Evolutionary conservation across 2,888 invertebrate species (phyloP), one percentile per base, ranked within the genome.

Genomic region (Hirtodrosophila alboralis): DNA sequence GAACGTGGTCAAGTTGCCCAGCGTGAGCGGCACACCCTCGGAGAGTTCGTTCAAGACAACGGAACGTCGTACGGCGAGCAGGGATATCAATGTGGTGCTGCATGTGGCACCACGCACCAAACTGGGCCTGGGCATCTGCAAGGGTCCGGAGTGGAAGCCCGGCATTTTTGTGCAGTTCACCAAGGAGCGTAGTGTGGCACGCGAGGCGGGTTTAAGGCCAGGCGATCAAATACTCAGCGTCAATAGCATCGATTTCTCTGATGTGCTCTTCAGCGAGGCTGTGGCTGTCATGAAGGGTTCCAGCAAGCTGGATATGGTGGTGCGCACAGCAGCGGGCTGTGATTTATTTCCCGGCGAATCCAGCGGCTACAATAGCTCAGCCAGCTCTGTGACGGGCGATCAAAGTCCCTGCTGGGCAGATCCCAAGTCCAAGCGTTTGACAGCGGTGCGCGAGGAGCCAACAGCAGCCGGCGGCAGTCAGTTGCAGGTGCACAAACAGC

Each of bases 221-320:
- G 97, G 97, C 4, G 98, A 98, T 90, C 97, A 97, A 91, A 96
- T 98, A 68, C 90, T 97, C 48, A 95, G 95, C 76, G 97, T 97
- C 90, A 98, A 98, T 89, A 96, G 96, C 62, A 92, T 94, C 53
- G 94, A 95, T 86, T 95, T 95, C 87, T 91, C 93, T 54, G 95
- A 95, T 89, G 94, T 96, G 69, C 92, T 94, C 26, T 96, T 96
- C 89, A 95, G 94, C 84, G 96, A 96, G 92, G 96, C 96, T 48
- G 95, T 96, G 71, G 93, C 94, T 60, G 93, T 95, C 23, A 94
- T 97, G 93, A 96, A 96, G 90, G 93, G 94, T 37, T 93, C 94
- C 53, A 94, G 94, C 37, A 94, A 95, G 27, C 92, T 97, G 53
- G 95, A 96, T 81, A 92, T 97, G 84, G 90, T 94, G 13, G 93